A percentile compares a stretch with the other conserved stretches of the same genome.
phyloP scores from a whole-genome alignment of 2,797 vertebrate genomes.

The Echiichthys vipera region DNA sequence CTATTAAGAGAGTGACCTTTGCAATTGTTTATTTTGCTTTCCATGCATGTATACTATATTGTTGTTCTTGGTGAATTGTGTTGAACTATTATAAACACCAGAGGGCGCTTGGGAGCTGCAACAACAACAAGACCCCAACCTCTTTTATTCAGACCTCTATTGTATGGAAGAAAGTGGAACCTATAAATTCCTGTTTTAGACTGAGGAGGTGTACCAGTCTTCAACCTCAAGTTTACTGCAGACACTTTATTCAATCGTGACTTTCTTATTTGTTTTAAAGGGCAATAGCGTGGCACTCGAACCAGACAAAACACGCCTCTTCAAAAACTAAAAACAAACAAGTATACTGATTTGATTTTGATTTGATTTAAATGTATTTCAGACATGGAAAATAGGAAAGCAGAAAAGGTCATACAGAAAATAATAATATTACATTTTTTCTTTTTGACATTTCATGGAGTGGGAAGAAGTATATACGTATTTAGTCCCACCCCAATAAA shows the following conservation, averaged over 20 bases:
- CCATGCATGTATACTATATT: background rate
- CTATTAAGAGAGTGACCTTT: background rate
- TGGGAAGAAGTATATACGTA: no score
- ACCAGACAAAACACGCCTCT: accelerated
- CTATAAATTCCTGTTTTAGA: background rate
- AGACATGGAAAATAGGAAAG: no score
- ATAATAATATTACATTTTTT: no score
- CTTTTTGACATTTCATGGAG: no score
- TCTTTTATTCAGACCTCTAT: background rate
- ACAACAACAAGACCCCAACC: background rate
- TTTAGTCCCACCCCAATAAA: no score
- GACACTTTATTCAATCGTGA: background rate
- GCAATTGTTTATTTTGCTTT: background rate
- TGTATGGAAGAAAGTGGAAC: background rate
- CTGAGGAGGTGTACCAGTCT: background rate
- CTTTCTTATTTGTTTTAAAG: accelerated
- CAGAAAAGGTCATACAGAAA: no score
- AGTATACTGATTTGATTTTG: no score
- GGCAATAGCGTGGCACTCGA: background rate
- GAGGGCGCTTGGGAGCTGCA: constrained; percentile 65
- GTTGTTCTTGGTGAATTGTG: background rate
- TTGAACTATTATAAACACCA: constrained; percentile 53
- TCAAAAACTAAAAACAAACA: background rate
- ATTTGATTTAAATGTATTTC: no score
- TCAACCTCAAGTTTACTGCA: background rate